These are phyloP conservation scores for Macropus fuliginosus DNA, from an alignment of 2,797 vertebrate genomes.

Conservation along the genomic window DNA sequence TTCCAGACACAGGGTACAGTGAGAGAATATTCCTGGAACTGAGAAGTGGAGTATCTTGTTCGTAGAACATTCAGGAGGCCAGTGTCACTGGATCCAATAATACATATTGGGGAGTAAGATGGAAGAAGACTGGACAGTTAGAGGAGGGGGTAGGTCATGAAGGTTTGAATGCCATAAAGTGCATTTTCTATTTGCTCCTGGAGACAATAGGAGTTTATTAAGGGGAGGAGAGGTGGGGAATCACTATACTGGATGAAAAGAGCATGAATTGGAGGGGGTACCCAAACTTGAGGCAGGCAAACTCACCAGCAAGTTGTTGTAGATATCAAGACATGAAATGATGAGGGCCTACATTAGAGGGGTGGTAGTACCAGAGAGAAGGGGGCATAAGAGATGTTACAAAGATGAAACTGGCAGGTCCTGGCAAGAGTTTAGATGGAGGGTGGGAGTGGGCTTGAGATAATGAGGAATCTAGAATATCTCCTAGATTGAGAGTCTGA, in stretches of 20 bases:
- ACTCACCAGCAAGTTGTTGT: neutral
- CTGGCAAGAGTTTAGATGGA: neutral
- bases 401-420: neutral
- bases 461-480: neutral
- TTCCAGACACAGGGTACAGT: neutral
- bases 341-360: neutral
- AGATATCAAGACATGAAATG: neutral
- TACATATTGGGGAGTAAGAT: neutral
- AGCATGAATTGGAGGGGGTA: neutral
- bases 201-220: neutral
- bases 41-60: neutral
- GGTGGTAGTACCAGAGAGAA: neutral
- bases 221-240: too few relatives aligned
- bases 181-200: neutral
- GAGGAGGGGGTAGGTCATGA: neutral
- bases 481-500: neutral
- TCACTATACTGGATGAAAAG: neutral
- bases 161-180: neutral
- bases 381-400: neutral
- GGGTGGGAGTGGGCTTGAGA: neutral
- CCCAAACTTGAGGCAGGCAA: neutral
- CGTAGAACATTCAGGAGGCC: neutral
- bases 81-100: neutral
- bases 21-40: neutral
- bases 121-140: neutral